Evolutionary conservation across 2,113 vertebrate genomes (phyloP).

Genomic region (Heteronetta atricapilla): DNA sequence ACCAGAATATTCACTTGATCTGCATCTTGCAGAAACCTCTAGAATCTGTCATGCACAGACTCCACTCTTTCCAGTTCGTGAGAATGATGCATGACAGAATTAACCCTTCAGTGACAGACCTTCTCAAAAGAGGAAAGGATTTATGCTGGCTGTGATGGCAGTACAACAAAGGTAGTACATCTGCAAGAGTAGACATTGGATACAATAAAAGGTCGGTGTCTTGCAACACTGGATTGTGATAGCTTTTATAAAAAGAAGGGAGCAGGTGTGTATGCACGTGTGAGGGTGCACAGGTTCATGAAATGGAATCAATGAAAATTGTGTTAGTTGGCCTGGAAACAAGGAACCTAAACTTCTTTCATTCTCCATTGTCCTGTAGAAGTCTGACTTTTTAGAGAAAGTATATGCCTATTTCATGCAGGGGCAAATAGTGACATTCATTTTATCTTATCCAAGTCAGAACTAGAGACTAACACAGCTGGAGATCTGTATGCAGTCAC

Average conservation of each 20-base stretch:
- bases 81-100: not conserved
- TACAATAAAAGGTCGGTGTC: not conserved
- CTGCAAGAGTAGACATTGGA: not conserved
- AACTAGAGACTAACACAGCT: not conserved
- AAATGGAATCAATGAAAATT: not conserved
- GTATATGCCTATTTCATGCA: not conserved
- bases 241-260: not conserved
- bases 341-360: not conserved
- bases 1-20: constrained; percentile 29
- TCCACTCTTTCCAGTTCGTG: not conserved
- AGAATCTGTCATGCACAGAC: not conserved
- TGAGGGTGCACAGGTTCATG: not conserved
- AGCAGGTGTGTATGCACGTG: not conserved
- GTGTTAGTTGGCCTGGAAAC: not conserved
- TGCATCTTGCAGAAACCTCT: not conserved
- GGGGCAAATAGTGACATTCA: not conserved
- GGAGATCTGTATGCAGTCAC: not conserved
- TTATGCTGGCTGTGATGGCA: not conserved
- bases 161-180: not conserved
- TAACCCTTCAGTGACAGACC: not conserved
- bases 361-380: not conserved
- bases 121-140: not conserved
- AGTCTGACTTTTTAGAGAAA: not conserved
- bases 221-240: not conserved
- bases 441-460: not conserved